phyloP scores from a whole-genome alignment of 1,140 invertebrate species.

The Rhagoletis zephyria region DNA sequence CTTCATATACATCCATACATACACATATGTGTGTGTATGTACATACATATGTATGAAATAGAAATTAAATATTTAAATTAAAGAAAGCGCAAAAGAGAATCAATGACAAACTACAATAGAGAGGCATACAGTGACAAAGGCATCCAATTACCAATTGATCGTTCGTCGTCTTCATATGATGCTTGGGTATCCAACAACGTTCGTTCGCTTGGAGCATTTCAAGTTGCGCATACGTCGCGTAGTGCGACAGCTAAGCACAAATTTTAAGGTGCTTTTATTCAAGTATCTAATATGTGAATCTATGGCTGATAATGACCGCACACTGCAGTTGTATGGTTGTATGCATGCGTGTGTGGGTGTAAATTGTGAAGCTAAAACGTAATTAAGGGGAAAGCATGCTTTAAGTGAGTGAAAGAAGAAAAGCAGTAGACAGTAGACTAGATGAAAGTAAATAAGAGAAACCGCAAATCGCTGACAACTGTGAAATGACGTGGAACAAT shows the following conservation, averaged over 20 bases:
- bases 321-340: neutral
- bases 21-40: neutral
- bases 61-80: neutral
- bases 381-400: neutral
- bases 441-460: conserved; percentile 5
- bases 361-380: conserved; percentile 8
- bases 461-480: neutral
- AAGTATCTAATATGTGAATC: neutral
- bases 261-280: conserved; percentile 13
- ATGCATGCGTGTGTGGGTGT: neutral
- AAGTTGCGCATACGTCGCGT: conserved; percentile 41
- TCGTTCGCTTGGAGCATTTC: neutral
- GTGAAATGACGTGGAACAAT: conserved; percentile 37
- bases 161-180: no score
- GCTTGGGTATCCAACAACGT: no score
- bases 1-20: neutral
- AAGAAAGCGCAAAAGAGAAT: conserved; percentile 1
- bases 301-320: neutral
- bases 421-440: neutral
- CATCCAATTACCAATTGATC: no score
- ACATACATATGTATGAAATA: neutral
- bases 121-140: neutral
- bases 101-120: neutral
- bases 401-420: conserved; percentile 15
- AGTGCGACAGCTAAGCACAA: conserved; percentile 2